These are phyloP conservation scores for Temnothorax longispinosus DNA, from an alignment of 1,140 invertebrate genomes.

Conservation along the genomic window DNA sequence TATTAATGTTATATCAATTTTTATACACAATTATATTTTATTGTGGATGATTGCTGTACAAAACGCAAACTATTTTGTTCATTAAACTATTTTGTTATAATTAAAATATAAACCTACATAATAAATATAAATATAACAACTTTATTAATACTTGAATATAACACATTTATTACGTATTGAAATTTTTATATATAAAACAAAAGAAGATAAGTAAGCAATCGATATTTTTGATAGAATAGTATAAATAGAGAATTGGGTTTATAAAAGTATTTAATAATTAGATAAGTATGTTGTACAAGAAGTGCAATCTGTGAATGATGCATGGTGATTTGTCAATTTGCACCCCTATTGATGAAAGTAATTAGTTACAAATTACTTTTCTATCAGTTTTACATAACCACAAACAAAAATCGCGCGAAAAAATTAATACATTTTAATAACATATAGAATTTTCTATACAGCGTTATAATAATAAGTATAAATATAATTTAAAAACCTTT, in stretches of 20 bases:
- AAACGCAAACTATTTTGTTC: not conserved
- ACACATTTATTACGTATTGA: slow-evolving; percentile 10
- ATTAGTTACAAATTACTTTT: not conserved
- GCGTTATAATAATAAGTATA: not conserved
- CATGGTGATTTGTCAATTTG: slow-evolving; percentile 36
- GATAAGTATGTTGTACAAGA: slow-evolving; percentile 36
- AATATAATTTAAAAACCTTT: not conserved
- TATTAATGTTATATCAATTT: not conserved
- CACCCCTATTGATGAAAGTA: slow-evolving; percentile 35
- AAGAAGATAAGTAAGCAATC: slow-evolving; percentile 1
- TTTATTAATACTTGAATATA: slow-evolving; percentile 16
- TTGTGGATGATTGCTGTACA: not conserved
- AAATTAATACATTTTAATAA: not conserved
- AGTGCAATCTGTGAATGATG: slow-evolving; percentile 35
- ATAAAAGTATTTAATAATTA: slow-evolving; percentile 23
- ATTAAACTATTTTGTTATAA: not conserved
- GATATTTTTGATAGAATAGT: slow-evolving; percentile 38
- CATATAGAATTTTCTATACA: not conserved
- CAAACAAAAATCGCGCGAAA: not conserved
- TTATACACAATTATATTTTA: not conserved
- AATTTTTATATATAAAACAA: slow-evolving; percentile 26
- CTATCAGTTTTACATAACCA: slow-evolving; percentile 20
- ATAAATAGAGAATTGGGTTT: slow-evolving; percentile 34
- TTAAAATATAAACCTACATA: slow-evolving; percentile 1
- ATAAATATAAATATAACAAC: not conserved